These are phyloP conservation scores for Crematogaster levior DNA, from an alignment of 2,888 invertebrate species.

Conservation along the genomic window DNA sequence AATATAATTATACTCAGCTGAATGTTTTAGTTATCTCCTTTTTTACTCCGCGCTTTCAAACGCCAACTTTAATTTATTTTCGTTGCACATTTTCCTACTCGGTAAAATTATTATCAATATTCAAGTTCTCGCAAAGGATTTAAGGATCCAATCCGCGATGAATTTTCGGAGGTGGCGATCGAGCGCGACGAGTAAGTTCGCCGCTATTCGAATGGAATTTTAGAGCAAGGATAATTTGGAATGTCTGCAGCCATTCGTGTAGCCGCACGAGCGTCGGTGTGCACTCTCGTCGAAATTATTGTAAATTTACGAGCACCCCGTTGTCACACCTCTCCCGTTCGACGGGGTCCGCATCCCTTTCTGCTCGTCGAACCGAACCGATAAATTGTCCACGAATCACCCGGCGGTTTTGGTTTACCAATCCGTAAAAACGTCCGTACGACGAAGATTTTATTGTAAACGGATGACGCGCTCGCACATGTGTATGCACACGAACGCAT, in stretches of 20 bases:
- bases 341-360: slow-evolving; percentile 58
- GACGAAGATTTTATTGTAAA: slow-evolving; percentile 59
- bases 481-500: background rate
- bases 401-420: slow-evolving; percentile 73
- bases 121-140: slow-evolving; percentile 19
- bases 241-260: slow-evolving; percentile 55
- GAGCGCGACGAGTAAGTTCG: slow-evolving; percentile 20
- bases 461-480: background rate
- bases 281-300: slow-evolving; percentile 78
- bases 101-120: slow-evolving; percentile 31
- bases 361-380: slow-evolving; percentile 72
- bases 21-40: background rate
- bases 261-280: slow-evolving; percentile 53
- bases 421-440: slow-evolving; percentile 72
- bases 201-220: slow-evolving; percentile 16
- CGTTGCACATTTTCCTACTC: slow-evolving; percentile 5
- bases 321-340: slow-evolving; percentile 79
- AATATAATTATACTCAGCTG: background rate
- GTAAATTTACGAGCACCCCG: slow-evolving; percentile 79
- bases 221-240: slow-evolving; percentile 58
- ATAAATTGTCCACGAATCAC: slow-evolving; percentile 79
- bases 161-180: slow-evolving; percentile 16
- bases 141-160: slow-evolving; percentile 5
- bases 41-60: slow-evolving; percentile 3
- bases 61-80: slow-evolving; percentile 25